Evolutionary conservation across 2,888 invertebrate genomes (phyloP), one percentile per base, ranked within the genome.

Genomic region (Escarpia spicata): DNA sequence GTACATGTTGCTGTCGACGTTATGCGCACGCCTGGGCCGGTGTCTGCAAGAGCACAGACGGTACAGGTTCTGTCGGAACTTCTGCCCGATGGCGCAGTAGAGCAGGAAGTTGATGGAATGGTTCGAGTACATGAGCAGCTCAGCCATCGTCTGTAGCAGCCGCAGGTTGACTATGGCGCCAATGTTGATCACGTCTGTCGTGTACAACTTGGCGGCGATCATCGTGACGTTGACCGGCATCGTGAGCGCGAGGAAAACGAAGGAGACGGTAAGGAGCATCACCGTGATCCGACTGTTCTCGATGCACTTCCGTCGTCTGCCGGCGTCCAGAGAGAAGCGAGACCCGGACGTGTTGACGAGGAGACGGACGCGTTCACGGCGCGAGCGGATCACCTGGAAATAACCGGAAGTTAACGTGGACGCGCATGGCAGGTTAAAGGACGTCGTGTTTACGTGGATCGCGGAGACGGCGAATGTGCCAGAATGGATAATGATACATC

Each of bases 191-290:
- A 15, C 43, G 26, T 12, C 91, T 43, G 43, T 92, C 43, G 45
- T 93, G 91, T 90, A 92, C 92, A 94, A 92, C 1, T 94, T 93
- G 1, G 94, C 93, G 0, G 95, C 94, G 26, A 96, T 95, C 44
- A 95, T 93, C 31, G 94, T 94, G 8, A 95, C 93, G 93, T 95
- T 95, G 95, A 95, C 95, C n/a, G 96, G 96, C 60, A 95, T 92
- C 15, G 96, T 96, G 19, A 95, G 95, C 31, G 95, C 92, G 43
- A 95, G 94, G 93, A 96, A 96, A 90, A 95, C 94, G 93, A 96
- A 95, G 31, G 95, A 95, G 90, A 96, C 95, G 8, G 95, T 95
- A 3, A 96, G 94, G 6, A 96, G 93, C 96, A 96, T 96, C n/a
- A 95, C 94, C 4, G 96, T 96, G 45, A 96, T 93, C 92, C 52